Evolutionary conservation across 2,113 vertebrate species (phyloP).

Genomic region (Sturnira hondurensis): DNA sequence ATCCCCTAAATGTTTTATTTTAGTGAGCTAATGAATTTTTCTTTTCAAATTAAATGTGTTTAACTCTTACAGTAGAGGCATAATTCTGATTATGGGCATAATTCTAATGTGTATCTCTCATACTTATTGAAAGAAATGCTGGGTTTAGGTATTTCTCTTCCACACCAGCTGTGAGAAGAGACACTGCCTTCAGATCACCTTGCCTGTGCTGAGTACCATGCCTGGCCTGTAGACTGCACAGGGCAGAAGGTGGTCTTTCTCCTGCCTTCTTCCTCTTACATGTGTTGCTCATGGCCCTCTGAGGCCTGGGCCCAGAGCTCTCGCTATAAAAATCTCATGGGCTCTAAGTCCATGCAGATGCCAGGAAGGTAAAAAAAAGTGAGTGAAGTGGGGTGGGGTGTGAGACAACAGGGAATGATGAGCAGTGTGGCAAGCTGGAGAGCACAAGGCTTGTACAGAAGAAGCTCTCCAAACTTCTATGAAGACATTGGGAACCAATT

Average conservation of each 20-base stretch:
- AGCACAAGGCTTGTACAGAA: background rate
- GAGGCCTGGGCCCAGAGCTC: background rate
- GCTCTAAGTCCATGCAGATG: no score
- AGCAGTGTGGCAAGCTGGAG: background rate
- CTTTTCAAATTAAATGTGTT: no score
- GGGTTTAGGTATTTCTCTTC: background rate
- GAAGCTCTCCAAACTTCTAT: background rate
- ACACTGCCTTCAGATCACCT: background rate
- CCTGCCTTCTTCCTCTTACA: background rate
- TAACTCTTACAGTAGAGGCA: no score
- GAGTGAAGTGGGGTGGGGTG: background rate
- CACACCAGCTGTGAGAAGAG: background rate
- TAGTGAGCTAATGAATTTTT: no score
- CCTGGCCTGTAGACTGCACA: no score
- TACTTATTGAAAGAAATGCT: background rate
- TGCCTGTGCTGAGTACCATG: background rate
- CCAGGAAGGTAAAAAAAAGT: background rate
- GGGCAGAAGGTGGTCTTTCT: accelerated
- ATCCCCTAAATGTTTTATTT: no score
- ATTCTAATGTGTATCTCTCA: no score
- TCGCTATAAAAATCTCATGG: background rate
- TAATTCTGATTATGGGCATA: no score
- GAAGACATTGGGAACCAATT: background rate
- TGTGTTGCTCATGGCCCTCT: background rate
- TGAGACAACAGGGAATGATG: background rate